Conservation (phyloP, 2,113 vertebrate genomes). For the Centropus unirufus region DNA sequence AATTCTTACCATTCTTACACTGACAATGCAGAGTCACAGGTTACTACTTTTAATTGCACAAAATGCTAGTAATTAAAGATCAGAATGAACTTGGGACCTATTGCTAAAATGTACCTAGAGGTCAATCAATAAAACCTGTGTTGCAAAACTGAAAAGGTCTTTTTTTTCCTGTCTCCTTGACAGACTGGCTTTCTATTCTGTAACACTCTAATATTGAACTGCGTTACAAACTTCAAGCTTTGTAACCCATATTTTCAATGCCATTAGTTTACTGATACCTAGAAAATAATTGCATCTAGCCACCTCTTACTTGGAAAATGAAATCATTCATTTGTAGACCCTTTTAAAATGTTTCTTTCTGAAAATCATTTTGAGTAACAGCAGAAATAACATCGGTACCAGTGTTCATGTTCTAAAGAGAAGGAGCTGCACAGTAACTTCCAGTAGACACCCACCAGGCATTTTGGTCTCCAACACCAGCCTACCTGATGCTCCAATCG, state of each 20-base stretch:
- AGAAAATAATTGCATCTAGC: background rate
- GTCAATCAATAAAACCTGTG: background rate
- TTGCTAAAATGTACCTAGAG: background rate
- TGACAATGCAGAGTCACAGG: background rate
- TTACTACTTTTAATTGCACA: background rate
- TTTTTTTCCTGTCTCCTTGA: background rate
- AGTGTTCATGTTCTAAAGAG: background rate
- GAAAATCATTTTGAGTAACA: fast-evolving
- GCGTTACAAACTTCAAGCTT: background rate
- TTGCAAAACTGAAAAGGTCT: background rate
- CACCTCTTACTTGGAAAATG: background rate
- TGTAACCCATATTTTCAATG: background rate
- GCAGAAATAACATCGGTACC: background rate
- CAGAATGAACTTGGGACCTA: conserved; percentile 22
- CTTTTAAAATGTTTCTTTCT: background rate
- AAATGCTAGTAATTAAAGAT: background rate
- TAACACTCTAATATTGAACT: background rate
- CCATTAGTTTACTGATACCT: background rate
- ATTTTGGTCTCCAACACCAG: background rate
- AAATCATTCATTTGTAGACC: background rate
- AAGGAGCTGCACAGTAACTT: background rate
- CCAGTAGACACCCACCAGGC: fast-evolving
- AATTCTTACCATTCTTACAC: background rate
- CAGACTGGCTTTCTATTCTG: background rate
- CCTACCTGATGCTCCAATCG: conserved; percentile 93